Evolutionary conservation across 2,797 vertebrate genomes (phyloP), one percentile per base, ranked within the genome.

Genomic region (Dendrocincla fuliginosa): DNA sequence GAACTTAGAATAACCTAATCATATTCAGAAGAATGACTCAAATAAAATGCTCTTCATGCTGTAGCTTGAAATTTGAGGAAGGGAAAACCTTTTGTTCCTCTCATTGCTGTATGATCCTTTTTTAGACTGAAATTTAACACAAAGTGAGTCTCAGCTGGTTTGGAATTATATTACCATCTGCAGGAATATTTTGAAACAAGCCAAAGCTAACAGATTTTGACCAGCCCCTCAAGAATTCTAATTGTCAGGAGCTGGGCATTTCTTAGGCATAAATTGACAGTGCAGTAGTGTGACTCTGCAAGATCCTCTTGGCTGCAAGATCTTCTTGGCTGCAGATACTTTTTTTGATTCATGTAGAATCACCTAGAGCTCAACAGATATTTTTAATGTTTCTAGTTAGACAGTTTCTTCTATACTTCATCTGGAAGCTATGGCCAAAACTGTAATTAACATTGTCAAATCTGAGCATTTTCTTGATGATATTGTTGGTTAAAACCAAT

Each of bases 181-280:
- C 71, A 80, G 64, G 42, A 93, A 85, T 46, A 78, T 91, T 91
- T 84, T 95, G 33, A 87, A 83, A 33, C 23, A 84, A 93, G 94
- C 91, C 94, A 95, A 94, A 92, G 32, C 79, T n/a, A 92, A 95
- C 93, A 95, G 87, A 94, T 95, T 97, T 94, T 91, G 39, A 78
- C 46, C 33, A 61, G 16, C 27, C 89, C 57, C 68, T 85, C 80
- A 87, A 95, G 94, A 93, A 95, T 95, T 94, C 61, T 91, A 90
- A 93, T 95, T 90, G 71, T 61, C 89, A 95, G 61, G 46, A 81
- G 25, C 1, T 75, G 69, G 46, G 10, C 57, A 80, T 83, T 94
- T 91, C 55, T 95, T 83, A 81, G 73, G n/a, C 95, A 35, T 14
- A 87, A 91, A 89, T 35, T 90, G 85, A 75, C 71, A 80, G 50